phyloP scores from a whole-genome alignment of 2,797 vertebrate species.

The Pseudomugil gertrudae region DNA sequence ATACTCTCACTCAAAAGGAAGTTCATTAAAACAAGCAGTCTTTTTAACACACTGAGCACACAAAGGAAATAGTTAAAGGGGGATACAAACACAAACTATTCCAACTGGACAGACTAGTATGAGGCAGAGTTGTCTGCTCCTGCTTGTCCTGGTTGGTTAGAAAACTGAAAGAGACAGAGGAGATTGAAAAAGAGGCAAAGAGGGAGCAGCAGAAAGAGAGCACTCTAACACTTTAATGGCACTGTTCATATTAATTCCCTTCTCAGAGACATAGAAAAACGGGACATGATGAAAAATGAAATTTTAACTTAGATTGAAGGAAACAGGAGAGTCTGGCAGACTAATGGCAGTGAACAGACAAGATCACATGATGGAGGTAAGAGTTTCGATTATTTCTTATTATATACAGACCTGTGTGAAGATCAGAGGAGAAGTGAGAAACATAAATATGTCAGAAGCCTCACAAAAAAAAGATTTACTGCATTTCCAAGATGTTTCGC shows the following conservation, averaged over 20 bases:
- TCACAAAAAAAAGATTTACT: neutral
- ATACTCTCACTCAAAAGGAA: slow-evolving; percentile 3
- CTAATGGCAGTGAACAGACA: slow-evolving; percentile 52
- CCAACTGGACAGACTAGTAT: neutral
- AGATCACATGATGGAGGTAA: slow-evolving; percentile 64
- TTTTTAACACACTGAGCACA: neutral
- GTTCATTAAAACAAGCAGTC: slow-evolving; percentile 29
- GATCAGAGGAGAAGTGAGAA: slow-evolving; percentile 32
- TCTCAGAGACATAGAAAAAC: slow-evolving; percentile 22
- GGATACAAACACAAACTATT: neutral
- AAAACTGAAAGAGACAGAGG: slow-evolving; percentile 18
- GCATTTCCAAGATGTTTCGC: neutral
- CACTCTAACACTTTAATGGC: slow-evolving; percentile 60
- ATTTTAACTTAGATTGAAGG: slow-evolving; percentile 45
- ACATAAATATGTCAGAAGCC: neutral
- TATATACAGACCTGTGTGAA: slow-evolving; percentile 46
- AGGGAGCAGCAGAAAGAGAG: slow-evolving; percentile 23
- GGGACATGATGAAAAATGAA: too few species aligned
- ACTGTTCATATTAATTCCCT: slow-evolving; percentile 47
- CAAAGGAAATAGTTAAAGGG: neutral
- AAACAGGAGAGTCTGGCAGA: slow-evolving; percentile 38
- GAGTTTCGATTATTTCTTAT: slow-evolving; percentile 62
- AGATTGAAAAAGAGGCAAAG: slow-evolving; percentile 12
- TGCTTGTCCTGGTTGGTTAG: slow-evolving; percentile 31
- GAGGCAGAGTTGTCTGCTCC: slow-evolving; percentile 22